Conservation (phyloP, 1,140 invertebrate species). For the Hylaeus anthracinus region DNA sequence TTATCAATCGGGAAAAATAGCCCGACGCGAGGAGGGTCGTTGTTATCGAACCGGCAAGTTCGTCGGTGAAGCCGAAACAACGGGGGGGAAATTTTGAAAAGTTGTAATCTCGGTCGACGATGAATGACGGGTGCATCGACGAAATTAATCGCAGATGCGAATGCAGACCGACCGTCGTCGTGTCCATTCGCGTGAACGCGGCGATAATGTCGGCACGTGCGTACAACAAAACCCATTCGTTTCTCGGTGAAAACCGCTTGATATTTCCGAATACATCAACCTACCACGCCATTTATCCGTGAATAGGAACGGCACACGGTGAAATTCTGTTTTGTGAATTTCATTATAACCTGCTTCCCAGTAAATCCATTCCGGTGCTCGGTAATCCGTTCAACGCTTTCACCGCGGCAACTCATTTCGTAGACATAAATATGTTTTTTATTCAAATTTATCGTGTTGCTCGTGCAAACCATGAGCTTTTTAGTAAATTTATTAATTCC, state of each 20-base stretch:
- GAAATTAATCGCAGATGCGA: conserved; percentile 41
- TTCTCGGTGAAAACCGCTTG: conserved; percentile 38
- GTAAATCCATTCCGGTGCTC: not conserved
- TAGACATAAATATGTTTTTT: no score
- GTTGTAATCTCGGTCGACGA: conserved; percentile 32
- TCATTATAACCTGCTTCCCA: conserved; percentile 9
- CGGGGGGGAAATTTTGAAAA: conserved; percentile 16
- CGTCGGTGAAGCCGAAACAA: not conserved
- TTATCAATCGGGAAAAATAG: not conserved
- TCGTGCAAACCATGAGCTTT: no score
- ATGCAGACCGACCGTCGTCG: conserved; percentile 6
- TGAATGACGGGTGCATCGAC: conserved; percentile 32
- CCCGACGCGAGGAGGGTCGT: not conserved
- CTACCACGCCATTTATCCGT: conserved; percentile 11
- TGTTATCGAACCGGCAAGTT: not conserved
- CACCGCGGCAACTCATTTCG: no score
- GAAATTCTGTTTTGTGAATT: conserved; percentile 46
- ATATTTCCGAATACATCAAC: conserved; percentile 28
- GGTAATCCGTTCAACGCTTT: conserved; percentile 12
- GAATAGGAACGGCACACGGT: conserved; percentile 10
- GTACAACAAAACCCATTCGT: conserved; percentile 21
- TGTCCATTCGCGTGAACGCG: conserved; percentile 33
- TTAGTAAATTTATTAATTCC: no score
- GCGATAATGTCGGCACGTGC: conserved; percentile 21
- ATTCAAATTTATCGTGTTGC: no score